Percentiles rank a stretch among this genome's conserved stretches.
phyloP scores from a whole-genome alignment of 2,113 vertebrate species.

The Mus spicilegus region DNA sequence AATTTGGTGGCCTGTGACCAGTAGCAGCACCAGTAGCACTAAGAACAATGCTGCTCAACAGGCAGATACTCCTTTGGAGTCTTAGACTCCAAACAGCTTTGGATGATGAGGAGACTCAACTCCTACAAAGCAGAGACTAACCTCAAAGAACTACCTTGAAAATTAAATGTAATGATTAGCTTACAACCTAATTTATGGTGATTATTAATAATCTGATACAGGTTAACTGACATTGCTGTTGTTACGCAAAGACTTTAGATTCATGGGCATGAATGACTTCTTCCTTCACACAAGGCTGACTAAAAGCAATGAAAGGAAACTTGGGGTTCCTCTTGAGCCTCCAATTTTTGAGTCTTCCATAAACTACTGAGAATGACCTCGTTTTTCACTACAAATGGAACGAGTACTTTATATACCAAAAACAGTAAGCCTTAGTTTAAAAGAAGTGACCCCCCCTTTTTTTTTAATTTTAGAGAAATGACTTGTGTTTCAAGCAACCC shows the following conservation, averaged over 20 bases:
- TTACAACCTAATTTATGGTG: not conserved
- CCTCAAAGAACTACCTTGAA: not conserved
- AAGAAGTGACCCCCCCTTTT: not conserved
- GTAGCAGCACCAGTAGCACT: not conserved
- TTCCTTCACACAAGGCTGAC: not conserved
- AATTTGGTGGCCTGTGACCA: not conserved
- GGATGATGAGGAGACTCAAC: not conserved
- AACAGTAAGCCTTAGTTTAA: not conserved
- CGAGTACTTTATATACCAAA: conserved; percentile 7
- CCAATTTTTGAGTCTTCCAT: not conserved
- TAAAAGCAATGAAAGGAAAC: not conserved
- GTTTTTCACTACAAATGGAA: not conserved
- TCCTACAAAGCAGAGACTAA: not conserved
- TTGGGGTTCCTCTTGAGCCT: not conserved
- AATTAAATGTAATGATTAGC: conserved; percentile 6
- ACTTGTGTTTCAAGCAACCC: conserved; percentile 1
- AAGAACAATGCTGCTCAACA: not conserved
- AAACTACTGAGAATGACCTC: not conserved
- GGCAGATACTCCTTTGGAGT: not conserved
- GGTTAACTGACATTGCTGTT: not conserved
- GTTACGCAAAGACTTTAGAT: not conserved
- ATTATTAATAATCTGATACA: not conserved
- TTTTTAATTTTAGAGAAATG: not conserved
- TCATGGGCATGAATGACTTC: not conserved
- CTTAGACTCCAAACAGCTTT: not conserved